phyloP scores from a whole-genome alignment of 2,888 invertebrate genomes.

The Ectemnius lituratus region DNA sequence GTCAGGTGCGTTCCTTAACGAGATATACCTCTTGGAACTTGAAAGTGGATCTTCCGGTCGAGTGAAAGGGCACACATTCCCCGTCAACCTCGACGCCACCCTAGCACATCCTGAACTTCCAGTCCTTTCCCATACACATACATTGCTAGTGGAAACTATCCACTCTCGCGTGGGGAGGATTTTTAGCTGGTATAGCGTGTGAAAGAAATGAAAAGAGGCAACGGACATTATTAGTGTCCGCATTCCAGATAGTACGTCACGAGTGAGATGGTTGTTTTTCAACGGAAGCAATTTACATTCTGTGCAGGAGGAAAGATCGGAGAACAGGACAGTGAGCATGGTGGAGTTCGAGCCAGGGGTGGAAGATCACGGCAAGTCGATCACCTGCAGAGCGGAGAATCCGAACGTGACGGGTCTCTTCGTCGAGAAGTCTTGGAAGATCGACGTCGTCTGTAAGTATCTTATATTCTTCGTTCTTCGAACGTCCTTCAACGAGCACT shows the following conservation, averaged over 20 bases:
- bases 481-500: not conserved
- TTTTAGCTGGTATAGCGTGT: not conserved
- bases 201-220: not conserved
- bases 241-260: not conserved
- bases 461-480: constrained; percentile 30
- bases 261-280: not conserved
- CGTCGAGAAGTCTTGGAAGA: constrained; percentile 91
- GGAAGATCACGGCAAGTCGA: constrained; percentile 92
- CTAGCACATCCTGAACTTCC: too few relatives aligned
- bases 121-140: too few relatives aligned
- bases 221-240: not conserved
- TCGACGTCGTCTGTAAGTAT: constrained; percentile 94
- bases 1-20: constrained; percentile 57
- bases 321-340: constrained; percentile 91
- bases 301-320: constrained; percentile 87
- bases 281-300: constrained; percentile 1
- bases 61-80: constrained; percentile 52
- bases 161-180: not conserved
- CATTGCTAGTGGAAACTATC: not conserved
- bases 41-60: constrained; percentile 62
- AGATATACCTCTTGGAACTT: constrained; percentile 55
- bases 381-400: constrained; percentile 94
- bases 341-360: constrained; percentile 93
- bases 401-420: constrained; percentile 91
- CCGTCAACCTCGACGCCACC: constrained; percentile 11